Evolutionary conservation across 2,888 invertebrate genomes (phyloP).

Genomic region (Tricholauxania praeusta): DNA sequence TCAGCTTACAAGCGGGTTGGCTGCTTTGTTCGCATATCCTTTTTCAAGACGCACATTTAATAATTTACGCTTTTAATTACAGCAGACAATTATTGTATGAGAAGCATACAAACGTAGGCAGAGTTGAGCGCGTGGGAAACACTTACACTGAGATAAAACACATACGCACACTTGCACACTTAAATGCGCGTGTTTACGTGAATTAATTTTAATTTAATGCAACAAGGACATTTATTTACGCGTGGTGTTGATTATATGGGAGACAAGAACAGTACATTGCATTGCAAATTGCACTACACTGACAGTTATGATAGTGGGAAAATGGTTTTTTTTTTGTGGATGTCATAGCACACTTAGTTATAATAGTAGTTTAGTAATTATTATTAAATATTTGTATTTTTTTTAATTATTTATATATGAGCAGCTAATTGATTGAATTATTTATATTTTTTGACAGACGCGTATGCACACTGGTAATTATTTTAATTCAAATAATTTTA

Average conservation of each 20-base stretch:
- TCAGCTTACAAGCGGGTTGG: neutral
- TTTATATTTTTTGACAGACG: no score
- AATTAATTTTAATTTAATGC: no score
- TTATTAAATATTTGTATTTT: no score
- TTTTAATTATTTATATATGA: no score
- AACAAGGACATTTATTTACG: neutral
- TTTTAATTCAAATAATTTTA: no score
- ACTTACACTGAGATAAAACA: neutral
- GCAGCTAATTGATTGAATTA: no score
- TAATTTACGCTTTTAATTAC: constrained; percentile 22
- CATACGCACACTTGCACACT: neutral
- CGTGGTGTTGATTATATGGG: neutral
- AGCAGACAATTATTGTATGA: neutral
- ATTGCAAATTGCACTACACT: neutral
- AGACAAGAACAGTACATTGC: neutral
- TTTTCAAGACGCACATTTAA: neutral
- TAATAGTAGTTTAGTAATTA: no score
- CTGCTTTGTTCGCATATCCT: neutral
- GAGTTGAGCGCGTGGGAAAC: no score
- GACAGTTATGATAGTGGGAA: neutral
- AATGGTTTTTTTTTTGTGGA: no score
- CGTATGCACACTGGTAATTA: no score
- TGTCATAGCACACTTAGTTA: no score
- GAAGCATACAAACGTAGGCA: no score
- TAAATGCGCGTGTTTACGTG: neutral